Percentiles rank a stretch among this genome's conserved stretches.
phyloP scores from a whole-genome alignment of 2,888 invertebrate species.

The Cheilosia soror region DNA sequence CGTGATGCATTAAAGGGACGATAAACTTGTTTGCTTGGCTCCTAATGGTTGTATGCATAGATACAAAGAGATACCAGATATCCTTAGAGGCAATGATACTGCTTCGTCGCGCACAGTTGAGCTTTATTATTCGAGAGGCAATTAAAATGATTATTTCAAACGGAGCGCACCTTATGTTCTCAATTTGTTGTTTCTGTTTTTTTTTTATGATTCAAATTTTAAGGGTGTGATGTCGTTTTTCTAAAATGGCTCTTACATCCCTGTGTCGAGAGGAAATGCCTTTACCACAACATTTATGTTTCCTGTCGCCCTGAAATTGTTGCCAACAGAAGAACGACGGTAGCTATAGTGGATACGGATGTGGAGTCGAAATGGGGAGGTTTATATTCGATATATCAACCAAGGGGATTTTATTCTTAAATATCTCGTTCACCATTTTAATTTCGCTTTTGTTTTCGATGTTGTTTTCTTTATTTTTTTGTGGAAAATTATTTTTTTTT shows the following conservation, averaged over 20 bases:
- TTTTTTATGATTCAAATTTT: conserved; percentile 21
- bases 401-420: conserved; percentile 49
- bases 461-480: background rate
- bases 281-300: conserved; percentile 47
- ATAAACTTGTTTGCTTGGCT: conserved; percentile 63
- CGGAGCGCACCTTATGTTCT: conserved; percentile 68
- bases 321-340: background rate
- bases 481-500: conserved; percentile 34
- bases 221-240: conserved; percentile 13
- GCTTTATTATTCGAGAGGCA: conserved; percentile 53
- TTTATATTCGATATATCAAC: conserved; percentile 47
- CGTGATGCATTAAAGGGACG: conserved; percentile 45
- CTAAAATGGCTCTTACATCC: conserved; percentile 18
- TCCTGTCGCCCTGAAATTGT: background rate
- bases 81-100: conserved; percentile 6
- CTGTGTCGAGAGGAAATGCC: conserved; percentile 35
- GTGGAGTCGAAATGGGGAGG: background rate
- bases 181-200: conserved; percentile 39
- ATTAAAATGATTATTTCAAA: conserved; percentile 75
- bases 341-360: background rate
- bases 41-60: conserved; percentile 39
- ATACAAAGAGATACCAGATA: conserved; percentile 1
- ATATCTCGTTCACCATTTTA: conserved; percentile 58
- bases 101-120: conserved; percentile 23
- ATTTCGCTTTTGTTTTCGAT: conserved; percentile 63